Evolutionary conservation across 1,140 invertebrate species (phyloP), one percentile per base, ranked within the genome.

Genomic region (Maniola jurtina): DNA sequence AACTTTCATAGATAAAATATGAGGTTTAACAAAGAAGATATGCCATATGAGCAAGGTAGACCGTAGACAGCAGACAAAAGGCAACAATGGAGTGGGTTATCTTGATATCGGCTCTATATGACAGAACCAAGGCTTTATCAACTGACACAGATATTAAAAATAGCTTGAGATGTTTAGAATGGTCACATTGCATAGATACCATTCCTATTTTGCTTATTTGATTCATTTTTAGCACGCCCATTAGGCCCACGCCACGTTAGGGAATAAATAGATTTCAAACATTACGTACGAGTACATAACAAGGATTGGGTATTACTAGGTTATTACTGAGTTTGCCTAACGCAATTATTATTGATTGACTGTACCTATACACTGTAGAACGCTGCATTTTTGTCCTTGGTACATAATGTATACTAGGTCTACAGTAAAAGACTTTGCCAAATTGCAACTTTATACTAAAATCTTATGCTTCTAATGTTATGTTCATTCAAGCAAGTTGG

Each of bases 121-220:
- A 16, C 35, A 25, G 14, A 52, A 16, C 14, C 6, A 14, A 52
- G 16, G 7, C 14, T 52, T 52, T 25, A 48, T 25, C 3, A 52
- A 52, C 48, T 16, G 48, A n/a, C 38, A 55, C 36, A 33, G 36
- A 63, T 63, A 63, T 63, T 42, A 56, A 56, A 63, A 63, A 45
- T 55, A 54, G 38, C 48, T 42, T 34, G 25, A 48, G 54, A 42
- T 42, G 40, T 42, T 42, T 6, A 9, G 40, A 42, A n/a, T n/a
- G n/a, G 3, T 42, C 10, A 42, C 40, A 42, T 11, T 3, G 42
- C 42, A 45, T 25, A 25, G 25, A 25, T 25, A 25, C 1, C 25
- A 25, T 25, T 25, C 4, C 25, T 25, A 25, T 25, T 59, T 45
- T 59, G 45, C 16, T 58, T 40, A 14, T 16, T 40, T 40, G 16